Conservation (phyloP, 1,140 invertebrate genomes). For the Bombus pascuorum region DNA sequence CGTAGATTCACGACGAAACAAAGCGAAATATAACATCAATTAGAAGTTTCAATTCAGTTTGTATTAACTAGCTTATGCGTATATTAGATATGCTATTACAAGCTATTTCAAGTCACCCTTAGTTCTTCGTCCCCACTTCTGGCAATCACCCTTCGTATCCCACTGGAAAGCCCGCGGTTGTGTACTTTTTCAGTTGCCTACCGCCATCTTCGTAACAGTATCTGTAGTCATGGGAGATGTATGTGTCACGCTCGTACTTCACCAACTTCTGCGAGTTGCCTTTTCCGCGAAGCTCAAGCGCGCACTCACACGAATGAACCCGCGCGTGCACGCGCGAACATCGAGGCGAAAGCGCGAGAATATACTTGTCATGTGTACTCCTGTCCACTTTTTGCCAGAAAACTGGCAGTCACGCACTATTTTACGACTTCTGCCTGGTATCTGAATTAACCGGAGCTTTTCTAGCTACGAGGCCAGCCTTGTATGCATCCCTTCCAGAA, state of each 20-base stretch:
- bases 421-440: slow-evolving; percentile 63
- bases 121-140: not conserved
- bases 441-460: slow-evolving; percentile 65
- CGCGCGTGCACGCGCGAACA: not conserved
- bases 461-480: slow-evolving; percentile 34
- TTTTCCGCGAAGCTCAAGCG: slow-evolving; percentile 6
- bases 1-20: not conserved
- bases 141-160: slow-evolving; percentile 4
- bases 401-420: slow-evolving; percentile 64
- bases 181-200: slow-evolving; percentile 61
- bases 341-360: not conserved
- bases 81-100: slow-evolving; percentile 5
- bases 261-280: slow-evolving; percentile 17
- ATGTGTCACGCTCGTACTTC: slow-evolving; percentile 42
- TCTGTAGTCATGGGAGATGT: slow-evolving; percentile 59
- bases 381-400: slow-evolving; percentile 23
- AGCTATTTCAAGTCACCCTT: not conserved
- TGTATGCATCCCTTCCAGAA: slow-evolving; percentile 52
- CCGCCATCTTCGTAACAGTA: slow-evolving; percentile 57
- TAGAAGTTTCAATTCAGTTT: slow-evolving; percentile 57
- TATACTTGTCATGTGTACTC: slow-evolving; percentile 18
- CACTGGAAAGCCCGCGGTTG: slow-evolving; percentile 28
- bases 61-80: not conserved
- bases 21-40: not conserved
- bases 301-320: slow-evolving; percentile 1